A percentile compares a stretch with the other conserved stretches of the same genome.
phyloP scores from a whole-genome alignment of 2,797 vertebrate genomes.

The Argyrosomus regius region DNA sequence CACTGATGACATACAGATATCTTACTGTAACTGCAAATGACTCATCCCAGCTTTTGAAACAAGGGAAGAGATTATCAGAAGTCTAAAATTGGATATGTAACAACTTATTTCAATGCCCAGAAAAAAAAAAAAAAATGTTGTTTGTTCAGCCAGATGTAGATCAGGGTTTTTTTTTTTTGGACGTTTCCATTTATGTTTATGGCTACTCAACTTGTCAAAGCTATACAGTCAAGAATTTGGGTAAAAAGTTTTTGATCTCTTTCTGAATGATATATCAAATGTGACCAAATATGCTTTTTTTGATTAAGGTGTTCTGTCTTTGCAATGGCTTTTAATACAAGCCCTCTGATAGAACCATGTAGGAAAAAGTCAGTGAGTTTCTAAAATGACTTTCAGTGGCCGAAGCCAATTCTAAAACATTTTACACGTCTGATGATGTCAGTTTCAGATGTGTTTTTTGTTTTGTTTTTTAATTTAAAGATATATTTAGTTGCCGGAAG shows the following conservation, averaged over 20 bases:
- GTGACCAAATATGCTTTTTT: background rate
- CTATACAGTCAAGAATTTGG: background rate
- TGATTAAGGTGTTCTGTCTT: too few species aligned
- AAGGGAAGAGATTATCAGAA: background rate
- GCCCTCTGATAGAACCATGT: background rate
- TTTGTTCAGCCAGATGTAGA: background rate
- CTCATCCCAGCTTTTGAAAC: background rate
- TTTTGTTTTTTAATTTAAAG: conserved; percentile 5
- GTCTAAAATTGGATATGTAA: background rate
- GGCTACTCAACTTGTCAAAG: background rate
- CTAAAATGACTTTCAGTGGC: background rate
- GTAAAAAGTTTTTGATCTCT: background rate
- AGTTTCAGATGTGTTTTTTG: conserved; percentile 8
- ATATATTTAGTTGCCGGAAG: conserved; percentile 26
- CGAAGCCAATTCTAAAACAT: background rate
- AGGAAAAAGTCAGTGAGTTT: background rate
- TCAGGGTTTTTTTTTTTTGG: background rate
- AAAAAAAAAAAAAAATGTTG: background rate
- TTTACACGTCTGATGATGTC: background rate
- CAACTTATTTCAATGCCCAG: background rate
- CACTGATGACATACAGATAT: background rate
- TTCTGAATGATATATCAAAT: background rate
- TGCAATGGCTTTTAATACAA: too few species aligned
- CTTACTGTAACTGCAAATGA: background rate
- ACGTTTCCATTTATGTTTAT: background rate